A percentile compares a stretch with the other conserved stretches of the same genome.
Conservation (phyloP, 2,888 invertebrate species). For the Cheilosia grossa region DNA sequence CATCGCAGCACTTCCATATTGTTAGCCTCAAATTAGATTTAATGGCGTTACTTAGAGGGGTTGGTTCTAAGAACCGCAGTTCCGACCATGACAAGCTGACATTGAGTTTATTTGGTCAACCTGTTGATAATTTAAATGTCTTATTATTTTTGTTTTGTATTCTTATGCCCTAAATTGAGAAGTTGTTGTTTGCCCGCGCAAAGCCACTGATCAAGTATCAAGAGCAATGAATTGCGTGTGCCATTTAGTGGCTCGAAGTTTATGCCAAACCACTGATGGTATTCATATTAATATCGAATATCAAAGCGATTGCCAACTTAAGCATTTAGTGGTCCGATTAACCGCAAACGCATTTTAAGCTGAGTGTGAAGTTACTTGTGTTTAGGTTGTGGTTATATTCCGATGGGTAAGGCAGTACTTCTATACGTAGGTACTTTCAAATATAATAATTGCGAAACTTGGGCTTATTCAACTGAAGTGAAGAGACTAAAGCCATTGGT, state of each 20-base stretch:
- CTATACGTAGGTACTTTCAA: background rate
- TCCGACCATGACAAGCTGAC: constrained; percentile 4
- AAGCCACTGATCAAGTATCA: constrained; percentile 4
- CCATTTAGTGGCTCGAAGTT: constrained; percentile 5
- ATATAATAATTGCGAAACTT: no score
- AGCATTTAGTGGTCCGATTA: constrained; percentile 2
- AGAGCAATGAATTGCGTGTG: background rate
- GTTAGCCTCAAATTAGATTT: constrained; percentile 48
- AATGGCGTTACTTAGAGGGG: constrained; percentile 19
- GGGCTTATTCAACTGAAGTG: no score
- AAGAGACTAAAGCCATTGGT: no score
- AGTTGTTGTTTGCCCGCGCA: background rate
- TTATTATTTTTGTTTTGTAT: background rate
- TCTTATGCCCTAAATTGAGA: background rate
- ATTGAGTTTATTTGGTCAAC: constrained; percentile 33
- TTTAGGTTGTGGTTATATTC: background rate
- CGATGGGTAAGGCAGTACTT: background rate
- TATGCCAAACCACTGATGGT: constrained; percentile 4
- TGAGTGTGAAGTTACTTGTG: constrained; percentile 8
- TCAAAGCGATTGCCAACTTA: constrained; percentile 6
- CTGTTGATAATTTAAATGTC: constrained; percentile 29
- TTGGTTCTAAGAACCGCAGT: constrained; percentile 18
- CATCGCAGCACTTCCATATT: constrained; percentile 9
- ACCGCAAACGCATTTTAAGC: background rate
- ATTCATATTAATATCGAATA: constrained; percentile 19